phyloP scores from a whole-genome alignment of 2,888 invertebrate genomes.

The Ophonus ardosiacus region DNA sequence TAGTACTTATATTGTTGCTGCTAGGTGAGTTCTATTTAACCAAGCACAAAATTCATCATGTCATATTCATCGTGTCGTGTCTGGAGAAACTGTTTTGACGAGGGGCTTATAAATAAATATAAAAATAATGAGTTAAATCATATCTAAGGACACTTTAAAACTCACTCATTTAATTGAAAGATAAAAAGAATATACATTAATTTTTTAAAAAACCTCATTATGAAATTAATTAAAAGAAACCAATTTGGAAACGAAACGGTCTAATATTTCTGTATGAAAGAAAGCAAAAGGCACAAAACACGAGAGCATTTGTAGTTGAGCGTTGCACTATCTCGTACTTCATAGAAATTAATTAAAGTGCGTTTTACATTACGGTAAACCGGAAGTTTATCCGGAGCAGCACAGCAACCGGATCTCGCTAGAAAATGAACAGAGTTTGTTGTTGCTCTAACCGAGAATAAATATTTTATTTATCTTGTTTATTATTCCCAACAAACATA shows the following conservation, averaged over 20 bases:
- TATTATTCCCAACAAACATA: neutral
- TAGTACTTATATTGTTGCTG: too few relatives aligned
- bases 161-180: too few relatives aligned
- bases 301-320: constrained; percentile 3
- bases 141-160: too few relatives aligned
- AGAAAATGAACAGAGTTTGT: neutral
- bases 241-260: neutral
- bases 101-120: too few relatives aligned
- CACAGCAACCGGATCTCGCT: neutral
- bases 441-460: neutral
- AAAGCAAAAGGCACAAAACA: constrained; percentile 7
- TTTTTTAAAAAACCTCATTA: neutral
- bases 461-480: neutral
- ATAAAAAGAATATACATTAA: too few relatives aligned
- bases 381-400: constrained; percentile 31
- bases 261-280: neutral
- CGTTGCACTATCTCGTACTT: constrained; percentile 15
- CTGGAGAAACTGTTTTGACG: too few relatives aligned
- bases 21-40: too few relatives aligned
- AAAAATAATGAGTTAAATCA: too few relatives aligned
- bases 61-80: too few relatives aligned
- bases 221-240: neutral
- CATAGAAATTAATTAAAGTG: constrained; percentile 36
- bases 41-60: too few relatives aligned
- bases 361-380: constrained; percentile 18